Conservation (phyloP, 2,113 vertebrate species). For the Glaucomys volans region DNA sequence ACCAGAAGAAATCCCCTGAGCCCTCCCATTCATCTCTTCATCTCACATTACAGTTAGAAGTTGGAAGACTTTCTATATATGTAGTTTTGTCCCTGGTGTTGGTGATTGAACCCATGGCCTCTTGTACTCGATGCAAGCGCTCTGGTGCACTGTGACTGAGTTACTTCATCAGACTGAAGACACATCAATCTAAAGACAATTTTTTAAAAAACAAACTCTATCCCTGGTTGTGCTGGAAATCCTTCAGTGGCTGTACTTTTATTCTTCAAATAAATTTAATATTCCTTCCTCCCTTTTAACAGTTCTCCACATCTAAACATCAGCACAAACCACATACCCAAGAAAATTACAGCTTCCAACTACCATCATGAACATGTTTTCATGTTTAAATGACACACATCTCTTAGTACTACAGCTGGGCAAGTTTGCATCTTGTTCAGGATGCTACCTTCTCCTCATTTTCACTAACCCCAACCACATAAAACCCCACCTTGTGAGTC, state of each 20-base stretch:
- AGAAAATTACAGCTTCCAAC: neutral
- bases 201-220: neutral
- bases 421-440: neutral
- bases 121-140: too few relatives aligned
- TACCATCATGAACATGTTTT: neutral
- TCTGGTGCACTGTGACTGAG: too few relatives aligned
- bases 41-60: neutral
- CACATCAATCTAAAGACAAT: neutral
- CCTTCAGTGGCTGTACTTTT: neutral
- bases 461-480: neutral
- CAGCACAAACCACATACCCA: neutral
- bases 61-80: too few relatives aligned
- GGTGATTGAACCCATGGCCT: too few relatives aligned
- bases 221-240: neutral
- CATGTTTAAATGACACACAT: neutral
- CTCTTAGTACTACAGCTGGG: neutral
- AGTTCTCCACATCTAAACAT: neutral
- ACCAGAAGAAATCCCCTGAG: neutral
- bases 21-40: accelerated
- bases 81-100: too few relatives aligned
- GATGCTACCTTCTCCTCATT: neutral
- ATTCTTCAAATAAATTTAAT: neutral
- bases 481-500: neutral
- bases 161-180: too few relatives aligned
- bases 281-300: neutral